phyloP scores from a whole-genome alignment of 1,140 invertebrate species.

The Colletes gigas region DNA sequence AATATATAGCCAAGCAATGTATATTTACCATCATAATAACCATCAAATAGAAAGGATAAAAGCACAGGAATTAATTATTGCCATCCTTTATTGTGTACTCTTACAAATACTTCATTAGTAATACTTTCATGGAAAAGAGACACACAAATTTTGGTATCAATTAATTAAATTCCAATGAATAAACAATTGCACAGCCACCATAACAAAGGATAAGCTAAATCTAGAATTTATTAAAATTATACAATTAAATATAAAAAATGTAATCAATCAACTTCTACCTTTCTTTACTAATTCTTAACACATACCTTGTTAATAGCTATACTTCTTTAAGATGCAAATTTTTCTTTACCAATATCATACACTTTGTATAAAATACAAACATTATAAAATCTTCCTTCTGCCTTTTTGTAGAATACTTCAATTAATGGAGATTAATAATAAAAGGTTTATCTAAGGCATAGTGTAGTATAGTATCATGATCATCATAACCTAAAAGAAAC shows the following conservation, averaged over 20 bases:
- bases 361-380: slow-evolving; percentile 20
- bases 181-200: slow-evolving; percentile 45
- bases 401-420: slow-evolving; percentile 1
- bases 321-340: slow-evolving; percentile 9
- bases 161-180: slow-evolving; percentile 43
- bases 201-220: slow-evolving; percentile 51
- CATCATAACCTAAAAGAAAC: slow-evolving; percentile 10
- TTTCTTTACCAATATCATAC: not conserved
- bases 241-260: slow-evolving; percentile 10
- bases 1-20: not conserved
- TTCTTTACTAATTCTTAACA: not conserved
- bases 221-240: slow-evolving; percentile 31
- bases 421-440: slow-evolving; percentile 17
- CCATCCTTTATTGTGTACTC: slow-evolving; percentile 29
- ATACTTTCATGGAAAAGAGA: slow-evolving; percentile 20
- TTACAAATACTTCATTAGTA: slow-evolving; percentile 28
- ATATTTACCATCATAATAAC: slow-evolving; percentile 50
- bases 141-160: slow-evolving; percentile 3
- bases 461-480: not conserved
- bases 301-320: slow-evolving; percentile 29
- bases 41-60: slow-evolving; percentile 42
- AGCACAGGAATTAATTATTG: slow-evolving; percentile 48
- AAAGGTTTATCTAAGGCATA: not conserved
- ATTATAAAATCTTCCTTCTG: slow-evolving; percentile 48
- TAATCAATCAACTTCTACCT: slow-evolving; percentile 15